phyloP scores from a whole-genome alignment of 2,113 vertebrate species.

The Pygoscelis adeliae region DNA sequence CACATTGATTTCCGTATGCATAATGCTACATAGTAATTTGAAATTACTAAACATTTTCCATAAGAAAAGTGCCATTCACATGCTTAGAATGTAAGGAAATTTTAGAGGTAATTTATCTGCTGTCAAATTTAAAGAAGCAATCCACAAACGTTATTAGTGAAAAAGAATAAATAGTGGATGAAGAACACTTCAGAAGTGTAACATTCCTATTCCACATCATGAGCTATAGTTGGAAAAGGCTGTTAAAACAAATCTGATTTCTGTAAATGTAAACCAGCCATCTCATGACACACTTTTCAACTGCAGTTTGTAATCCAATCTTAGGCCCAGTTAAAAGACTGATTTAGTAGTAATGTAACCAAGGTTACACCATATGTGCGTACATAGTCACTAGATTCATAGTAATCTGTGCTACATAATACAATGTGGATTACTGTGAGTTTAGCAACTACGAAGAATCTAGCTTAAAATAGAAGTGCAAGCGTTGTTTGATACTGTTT shows the following conservation, averaged over 20 bases:
- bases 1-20: not conserved
- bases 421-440: not conserved
- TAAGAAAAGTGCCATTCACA: not conserved
- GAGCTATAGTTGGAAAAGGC: slow-evolving; percentile 30
- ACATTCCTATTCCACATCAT: not conserved
- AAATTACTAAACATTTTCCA: not conserved
- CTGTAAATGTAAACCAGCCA: not conserved
- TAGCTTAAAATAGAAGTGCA: not conserved
- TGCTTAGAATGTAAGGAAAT: not conserved
- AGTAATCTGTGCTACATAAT: not conserved
- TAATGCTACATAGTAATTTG: not conserved
- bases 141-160: not conserved
- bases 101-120: not conserved
- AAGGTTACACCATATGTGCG: not conserved
- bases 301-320: not conserved
- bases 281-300: slow-evolving; percentile 15
- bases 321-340: not conserved
- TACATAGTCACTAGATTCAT: not conserved
- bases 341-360: not conserved
- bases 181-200: not conserved
- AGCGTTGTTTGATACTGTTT: not conserved
- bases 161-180: not conserved
- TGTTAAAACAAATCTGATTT: slow-evolving; percentile 27
- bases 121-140: slow-evolving; percentile 20
- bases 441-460: not conserved